Percentiles rank a stretch among this genome's conserved stretches.
Evolutionary conservation across 2,888 invertebrate genomes (phyloP).

Genomic region (Rhynchonema sp.): DNA sequence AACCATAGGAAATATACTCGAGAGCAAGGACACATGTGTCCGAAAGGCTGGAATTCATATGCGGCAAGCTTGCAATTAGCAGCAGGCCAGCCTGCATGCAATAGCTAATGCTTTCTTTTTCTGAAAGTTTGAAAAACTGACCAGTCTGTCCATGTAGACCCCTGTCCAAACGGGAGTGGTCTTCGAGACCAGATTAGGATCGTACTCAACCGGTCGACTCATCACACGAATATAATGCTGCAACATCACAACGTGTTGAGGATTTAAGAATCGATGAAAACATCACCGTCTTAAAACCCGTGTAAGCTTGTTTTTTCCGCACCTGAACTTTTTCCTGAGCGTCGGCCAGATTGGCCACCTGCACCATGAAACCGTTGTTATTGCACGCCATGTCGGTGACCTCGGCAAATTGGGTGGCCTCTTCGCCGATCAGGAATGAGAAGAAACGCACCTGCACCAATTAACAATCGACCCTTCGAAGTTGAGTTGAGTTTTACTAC

Average conservation of each 20-base stretch:
- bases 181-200: slow-evolving; percentile 36
- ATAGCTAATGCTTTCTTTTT: no score
- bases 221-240: slow-evolving; percentile 88
- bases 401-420: slow-evolving; percentile 71
- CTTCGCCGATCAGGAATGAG: slow-evolving; percentile 89
- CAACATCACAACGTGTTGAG: neutral
- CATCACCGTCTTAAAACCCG: neutral
- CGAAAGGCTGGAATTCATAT: no score
- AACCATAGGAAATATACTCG: no score
- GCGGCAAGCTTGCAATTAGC: no score
- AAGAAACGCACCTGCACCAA: slow-evolving; percentile 69
- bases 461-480: neutral
- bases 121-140: no score
- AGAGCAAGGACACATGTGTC: no score
- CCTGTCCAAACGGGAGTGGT: slow-evolving; percentile 93
- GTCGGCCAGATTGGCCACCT: slow-evolving; percentile 84
- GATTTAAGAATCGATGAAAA: neutral
- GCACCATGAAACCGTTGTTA: slow-evolving; percentile 73
- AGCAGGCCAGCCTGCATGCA: no score
- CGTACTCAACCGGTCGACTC: slow-evolving; percentile 76
- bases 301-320: no score
- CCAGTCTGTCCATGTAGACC: slow-evolving; percentile 23
- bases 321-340: slow-evolving; percentile 76
- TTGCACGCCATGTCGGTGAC: slow-evolving; percentile 97
- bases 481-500: no score